phyloP scores from a whole-genome alignment of 2,113 vertebrate genomes.

The Passer domesticus region DNA sequence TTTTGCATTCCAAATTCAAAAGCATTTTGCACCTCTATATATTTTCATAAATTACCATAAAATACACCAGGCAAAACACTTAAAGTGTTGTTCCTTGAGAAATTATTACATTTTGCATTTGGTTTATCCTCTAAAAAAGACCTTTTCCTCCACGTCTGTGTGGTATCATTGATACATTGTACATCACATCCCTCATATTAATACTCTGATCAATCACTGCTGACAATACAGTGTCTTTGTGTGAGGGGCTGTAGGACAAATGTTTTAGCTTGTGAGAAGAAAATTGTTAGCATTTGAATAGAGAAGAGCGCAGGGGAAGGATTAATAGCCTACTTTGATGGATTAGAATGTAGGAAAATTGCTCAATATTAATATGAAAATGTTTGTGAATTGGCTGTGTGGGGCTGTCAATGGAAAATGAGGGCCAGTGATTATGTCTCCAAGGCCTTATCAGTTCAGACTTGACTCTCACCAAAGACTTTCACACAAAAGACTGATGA shows the following conservation, averaged over 20 bases:
- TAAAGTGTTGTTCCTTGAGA: constrained; percentile 27
- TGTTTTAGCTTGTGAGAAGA: constrained; percentile 88
- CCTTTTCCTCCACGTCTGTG: constrained; percentile 76
- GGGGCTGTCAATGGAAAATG: constrained; percentile 78
- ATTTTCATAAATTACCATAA: constrained; percentile 67
- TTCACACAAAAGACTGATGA: constrained; percentile 84
- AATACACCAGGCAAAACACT: constrained; percentile 14
- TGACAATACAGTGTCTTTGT: constrained; percentile 93
- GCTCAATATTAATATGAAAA: constrained; percentile 99
- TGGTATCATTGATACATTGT: constrained; percentile 85
- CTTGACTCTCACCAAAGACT: constrained; percentile 79
- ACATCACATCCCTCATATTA: constrained; percentile 82
- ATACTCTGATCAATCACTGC: constrained; percentile 93
- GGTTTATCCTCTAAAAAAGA: constrained; percentile 79
- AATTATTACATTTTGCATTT: constrained; percentile 80
- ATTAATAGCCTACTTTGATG: constrained; percentile 98
- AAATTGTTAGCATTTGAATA: constrained; percentile 94
- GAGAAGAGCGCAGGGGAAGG: constrained; percentile 79
- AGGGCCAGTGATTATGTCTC: constrained; percentile 81
- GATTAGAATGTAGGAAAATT: constrained; percentile 99
- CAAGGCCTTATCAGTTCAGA: constrained; percentile 81
- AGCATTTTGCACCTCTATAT: background rate
- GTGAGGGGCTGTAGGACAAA: constrained; percentile 87
- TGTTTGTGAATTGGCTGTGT: constrained; percentile 87
- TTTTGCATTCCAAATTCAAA: background rate